Base-by-base conservation (phyloP, 2,797 vertebrate genomes). In the Caiman crocodilus region DNA sequence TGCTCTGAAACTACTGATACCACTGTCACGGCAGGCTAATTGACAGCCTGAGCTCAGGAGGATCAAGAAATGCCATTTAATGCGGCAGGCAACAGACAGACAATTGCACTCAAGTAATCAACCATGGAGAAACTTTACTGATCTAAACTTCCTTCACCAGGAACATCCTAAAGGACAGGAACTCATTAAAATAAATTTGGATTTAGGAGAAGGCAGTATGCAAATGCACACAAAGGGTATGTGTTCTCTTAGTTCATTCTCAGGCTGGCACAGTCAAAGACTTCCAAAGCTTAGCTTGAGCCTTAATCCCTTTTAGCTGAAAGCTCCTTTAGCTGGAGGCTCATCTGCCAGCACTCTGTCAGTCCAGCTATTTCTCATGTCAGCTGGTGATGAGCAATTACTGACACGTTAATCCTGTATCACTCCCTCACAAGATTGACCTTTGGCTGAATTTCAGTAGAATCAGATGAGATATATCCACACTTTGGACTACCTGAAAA, bases 361-460 rank as follows among this genome's bases (percentile, higher is more conserved):
- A 95, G 42, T 92, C 86, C 81, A 94, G 67, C 61, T 92, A 50
- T 94, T 97, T 96, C 88, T 96, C 91, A 89, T 88, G 89, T 92
- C 89, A 94, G 65, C 65, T 91, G 59, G 71, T 89, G 90, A 91
- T 85, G 89, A 97, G 79, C 93, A 97, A 96, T 96, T 97, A 96
- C 88, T 91, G 94, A 94, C 89, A 96, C 60, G 89, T 95, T 95
- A 97, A 97, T 97, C 91, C 71, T 30, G 64, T 86, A 86, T 92
- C 23, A 14, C 60, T 96, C 78, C 30, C 12, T 88, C 75, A 87
- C 88, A 90, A 90, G 42, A 82, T 80, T 96, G 93, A 93, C 83
- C 91, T 95, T 97, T 95, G 77, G n/a, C 82, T 94, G 73, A 84
- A 61, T 74, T 90, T 93, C 79, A 93, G 25, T 28, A 93, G 76